phyloP scores from a whole-genome alignment of 1,140 invertebrate species.

The Chironomus striatipennis region DNA sequence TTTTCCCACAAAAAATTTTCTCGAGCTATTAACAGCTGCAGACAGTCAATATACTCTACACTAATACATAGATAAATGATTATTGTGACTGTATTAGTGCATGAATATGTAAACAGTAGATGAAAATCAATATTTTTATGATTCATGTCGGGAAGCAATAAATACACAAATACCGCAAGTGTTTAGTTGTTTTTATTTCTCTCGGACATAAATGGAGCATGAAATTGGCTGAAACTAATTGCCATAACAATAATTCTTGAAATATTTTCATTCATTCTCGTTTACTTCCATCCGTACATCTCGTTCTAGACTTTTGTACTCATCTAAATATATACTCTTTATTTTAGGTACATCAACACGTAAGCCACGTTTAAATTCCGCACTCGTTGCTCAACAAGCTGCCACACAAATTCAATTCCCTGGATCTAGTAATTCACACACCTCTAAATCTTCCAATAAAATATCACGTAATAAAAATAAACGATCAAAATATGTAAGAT shows the following conservation, averaged over 20 bases:
- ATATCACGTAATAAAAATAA: constrained; percentile 43
- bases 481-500: constrained; percentile 57
- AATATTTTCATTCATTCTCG: not conserved
- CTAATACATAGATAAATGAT: not conserved
- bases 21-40: not conserved
- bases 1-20: not conserved
- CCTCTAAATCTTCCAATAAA: constrained; percentile 40
- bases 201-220: not conserved
- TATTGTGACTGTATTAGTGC: too few relatives aligned
- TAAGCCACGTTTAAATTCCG: constrained; percentile 89
- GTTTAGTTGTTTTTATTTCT: not conserved
- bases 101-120: too few relatives aligned
- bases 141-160: not conserved
- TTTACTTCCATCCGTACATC: not conserved
- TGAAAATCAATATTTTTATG: constrained; percentile 9
- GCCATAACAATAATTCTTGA: not conserved
- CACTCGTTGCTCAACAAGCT: constrained; percentile 88
- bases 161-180: constrained; percentile 4
- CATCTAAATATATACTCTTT: constrained; percentile 23
- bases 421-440: constrained; percentile 36
- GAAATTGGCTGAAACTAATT: constrained; percentile 8
- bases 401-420: constrained; percentile 41
- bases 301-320: not conserved
- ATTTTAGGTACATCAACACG: constrained; percentile 63
- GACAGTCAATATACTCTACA: not conserved